Conservation (phyloP, 1,140 invertebrate species). For the Bemisia tabaci region DNA sequence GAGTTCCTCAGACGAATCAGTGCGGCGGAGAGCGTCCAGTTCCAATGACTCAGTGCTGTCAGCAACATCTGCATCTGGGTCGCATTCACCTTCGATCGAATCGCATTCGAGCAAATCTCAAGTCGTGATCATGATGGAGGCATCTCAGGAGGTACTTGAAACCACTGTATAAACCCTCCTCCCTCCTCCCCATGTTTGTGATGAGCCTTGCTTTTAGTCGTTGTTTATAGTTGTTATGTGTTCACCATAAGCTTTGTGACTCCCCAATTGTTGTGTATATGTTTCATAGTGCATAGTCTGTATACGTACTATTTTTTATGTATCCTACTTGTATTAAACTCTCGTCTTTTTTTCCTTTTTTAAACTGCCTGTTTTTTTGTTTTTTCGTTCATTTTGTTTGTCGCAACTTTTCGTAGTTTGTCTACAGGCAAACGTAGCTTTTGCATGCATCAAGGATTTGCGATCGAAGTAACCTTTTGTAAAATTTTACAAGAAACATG, state of each 20-base stretch:
- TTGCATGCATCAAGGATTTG: too few species aligned
- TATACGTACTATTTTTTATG: slow-evolving; percentile 8
- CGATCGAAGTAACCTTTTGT: too few species aligned
- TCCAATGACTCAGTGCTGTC: slow-evolving; percentile 43
- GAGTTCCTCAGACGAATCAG: slow-evolving; percentile 44
- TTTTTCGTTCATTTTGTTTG: not conserved
- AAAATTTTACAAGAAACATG: too few species aligned
- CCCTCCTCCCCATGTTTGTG: slow-evolving; percentile 4
- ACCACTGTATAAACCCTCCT: slow-evolving; percentile 37
- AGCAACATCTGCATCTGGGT: slow-evolving; percentile 29
- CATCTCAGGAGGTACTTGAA: slow-evolving; percentile 42
- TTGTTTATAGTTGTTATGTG: slow-evolving; percentile 8
- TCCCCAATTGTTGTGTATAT: slow-evolving; percentile 10
- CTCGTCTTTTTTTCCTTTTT: not conserved
- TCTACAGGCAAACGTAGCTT: too few species aligned
- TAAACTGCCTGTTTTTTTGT: too few species aligned
- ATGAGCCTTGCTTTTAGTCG: slow-evolving; percentile 3
- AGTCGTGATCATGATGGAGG: slow-evolving; percentile 2
- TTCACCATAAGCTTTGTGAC: slow-evolving; percentile 2
- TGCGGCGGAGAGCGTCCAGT: slow-evolving; percentile 42
- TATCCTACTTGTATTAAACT: slow-evolving; percentile 7
- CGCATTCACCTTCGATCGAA: slow-evolving; percentile 27
- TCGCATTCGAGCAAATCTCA: not conserved
- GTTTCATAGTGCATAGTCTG: not conserved
- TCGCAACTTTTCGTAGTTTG: too few species aligned